Evolutionary conservation across 2,113 vertebrate species (phyloP), one percentile per base, ranked within the genome.

Genomic region (Lamprotornis superbus): DNA sequence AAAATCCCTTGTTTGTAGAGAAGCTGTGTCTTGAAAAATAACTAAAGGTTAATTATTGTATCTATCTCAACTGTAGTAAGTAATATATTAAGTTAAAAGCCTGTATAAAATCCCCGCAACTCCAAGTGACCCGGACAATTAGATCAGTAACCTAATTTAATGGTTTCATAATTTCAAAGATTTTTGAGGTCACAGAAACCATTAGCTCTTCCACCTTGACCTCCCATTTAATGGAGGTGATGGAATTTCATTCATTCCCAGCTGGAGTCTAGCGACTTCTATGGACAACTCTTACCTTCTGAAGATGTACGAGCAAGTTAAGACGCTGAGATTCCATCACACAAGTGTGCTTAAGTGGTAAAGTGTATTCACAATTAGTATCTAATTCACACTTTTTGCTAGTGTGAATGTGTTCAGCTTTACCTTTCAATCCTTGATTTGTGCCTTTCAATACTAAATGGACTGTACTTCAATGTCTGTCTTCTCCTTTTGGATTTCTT

Each of bases 201-300:
- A 92, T 93, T 92, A 96, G 44, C 76, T 93, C 24, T 92, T 92
- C 86, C 83, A 93, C 76, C 73, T 83, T 93, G 89, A 92, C 91
- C 91, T 93, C 33, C 8, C 23, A 35, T 77, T 90, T 94, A 92
- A 93, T 75, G n/a, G 47, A 73, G 40, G 73, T 92, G 56, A 64
- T 90, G 82, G 84, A 91, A 94, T 96, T 93, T 88, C 93, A 91
- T 83, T 94, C 92, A 86, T 77, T 95, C 81, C 53, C 39, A 7
- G 37, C 44, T 67, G 75, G 81, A 94, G 35, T 47, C 35, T 73
- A 47, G 68, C 52, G 94, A 18, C n/a, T 76, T 89, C 63, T 65
- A 5, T 0, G 3, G 86, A 63, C 47, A 81, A 16, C 27, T 59
- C 86, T 76, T 85, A 77, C 17, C 71, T 89, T 63, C 64, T 59